Percentiles rank a stretch among this genome's conserved stretches.
phyloP scores from a whole-genome alignment of 2,797 vertebrate genomes.

The Pyrocephalus nanus region DNA sequence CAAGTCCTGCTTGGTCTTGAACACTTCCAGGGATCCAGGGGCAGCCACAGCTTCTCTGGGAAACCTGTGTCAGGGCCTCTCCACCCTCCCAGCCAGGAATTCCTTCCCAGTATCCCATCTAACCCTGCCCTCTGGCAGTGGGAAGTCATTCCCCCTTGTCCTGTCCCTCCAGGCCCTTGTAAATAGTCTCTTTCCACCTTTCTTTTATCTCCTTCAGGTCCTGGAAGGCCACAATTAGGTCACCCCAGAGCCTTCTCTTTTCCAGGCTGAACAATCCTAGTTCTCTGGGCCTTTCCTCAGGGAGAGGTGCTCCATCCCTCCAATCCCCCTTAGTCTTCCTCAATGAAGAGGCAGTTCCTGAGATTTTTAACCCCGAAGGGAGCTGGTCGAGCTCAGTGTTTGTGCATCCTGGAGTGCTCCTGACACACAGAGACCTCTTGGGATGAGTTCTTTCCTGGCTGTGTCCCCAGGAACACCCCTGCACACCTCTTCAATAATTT shows the following conservation, averaged over 20 bases:
- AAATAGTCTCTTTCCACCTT: no score
- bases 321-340: neutral
- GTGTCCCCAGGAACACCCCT: neutral
- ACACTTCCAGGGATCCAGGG: neutral
- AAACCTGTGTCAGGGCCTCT: fast-evolving
- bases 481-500: neutral
- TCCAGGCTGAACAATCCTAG: neutral
- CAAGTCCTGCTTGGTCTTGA: fast-evolving
- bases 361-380: neutral
- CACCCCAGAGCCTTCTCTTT: neutral
- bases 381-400: fast-evolving
- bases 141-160: neutral
- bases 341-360: neutral
- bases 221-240: neutral
- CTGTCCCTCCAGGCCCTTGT: neutral
- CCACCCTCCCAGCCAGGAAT: neutral
- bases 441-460: neutral
- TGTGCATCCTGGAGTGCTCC: neutral
- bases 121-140: neutral
- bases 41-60: neutral
- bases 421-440: neutral
- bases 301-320: neutral
- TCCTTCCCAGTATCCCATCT: neutral
- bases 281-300: neutral
- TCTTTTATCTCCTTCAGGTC: neutral